Conservation (phyloP, 2,113 vertebrate species). For the Epinephelus lanceolatus region DNA sequence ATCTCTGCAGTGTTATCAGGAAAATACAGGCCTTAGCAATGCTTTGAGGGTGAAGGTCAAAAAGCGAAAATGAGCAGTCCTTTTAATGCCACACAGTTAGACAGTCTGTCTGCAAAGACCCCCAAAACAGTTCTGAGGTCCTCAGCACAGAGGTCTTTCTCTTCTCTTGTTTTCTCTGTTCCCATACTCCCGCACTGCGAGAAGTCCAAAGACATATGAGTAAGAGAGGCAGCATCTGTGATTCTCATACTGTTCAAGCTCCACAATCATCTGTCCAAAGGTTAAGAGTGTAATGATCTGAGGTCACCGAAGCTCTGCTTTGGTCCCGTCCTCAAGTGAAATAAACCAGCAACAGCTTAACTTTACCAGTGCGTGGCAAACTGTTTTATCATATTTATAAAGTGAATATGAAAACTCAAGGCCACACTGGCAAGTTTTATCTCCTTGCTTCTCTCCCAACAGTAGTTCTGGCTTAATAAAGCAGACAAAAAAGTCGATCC, state of each 20-base stretch:
- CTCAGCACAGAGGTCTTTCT: conserved; percentile 5
- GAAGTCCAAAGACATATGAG: background rate
- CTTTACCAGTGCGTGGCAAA: background rate
- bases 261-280: background rate
- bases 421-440: background rate
- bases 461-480: conserved; percentile 18
- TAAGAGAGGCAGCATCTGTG: background rate
- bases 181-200: background rate
- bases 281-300: background rate
- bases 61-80: background rate
- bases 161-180: background rate
- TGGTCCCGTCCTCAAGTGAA: conserved; percentile 8
- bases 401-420: conserved; percentile 12
- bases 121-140: background rate
- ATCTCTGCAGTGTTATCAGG: background rate
- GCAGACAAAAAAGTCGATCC: background rate
- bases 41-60: background rate
- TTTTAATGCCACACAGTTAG: conserved; percentile 12
- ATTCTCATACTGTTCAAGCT: background rate
- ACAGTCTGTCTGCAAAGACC: conserved; percentile 9
- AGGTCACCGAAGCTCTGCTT: background rate
- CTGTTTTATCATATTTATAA: background rate
- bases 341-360: background rate
- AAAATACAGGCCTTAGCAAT: background rate
- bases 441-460: background rate